Conservation (phyloP, 2,113 vertebrate genomes). For the Oreochromis spilurus region DNA sequence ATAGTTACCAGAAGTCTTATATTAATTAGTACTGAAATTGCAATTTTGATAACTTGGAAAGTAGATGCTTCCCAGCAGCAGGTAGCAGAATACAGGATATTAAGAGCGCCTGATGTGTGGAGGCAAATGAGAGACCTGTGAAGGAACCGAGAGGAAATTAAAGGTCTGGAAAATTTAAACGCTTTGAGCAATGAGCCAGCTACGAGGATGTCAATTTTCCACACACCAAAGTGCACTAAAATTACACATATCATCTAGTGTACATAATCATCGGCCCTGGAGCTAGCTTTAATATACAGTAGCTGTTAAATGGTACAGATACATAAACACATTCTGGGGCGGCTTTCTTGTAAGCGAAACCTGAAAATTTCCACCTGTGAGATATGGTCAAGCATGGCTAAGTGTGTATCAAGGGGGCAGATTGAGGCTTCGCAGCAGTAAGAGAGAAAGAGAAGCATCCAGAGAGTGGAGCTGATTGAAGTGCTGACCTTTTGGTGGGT, state of each 20-base stretch:
- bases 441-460: slow-evolving; percentile 36
- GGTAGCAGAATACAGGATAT: slow-evolving; percentile 8
- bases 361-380: slow-evolving; percentile 16
- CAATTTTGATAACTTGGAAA: background rate
- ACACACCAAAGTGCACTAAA: slow-evolving; percentile 22
- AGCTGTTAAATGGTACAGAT: background rate
- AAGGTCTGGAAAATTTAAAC: slow-evolving; percentile 30
- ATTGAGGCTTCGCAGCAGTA: background rate
- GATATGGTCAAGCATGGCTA: slow-evolving; percentile 47
- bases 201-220: slow-evolving; percentile 26
- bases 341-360: slow-evolving; percentile 2
- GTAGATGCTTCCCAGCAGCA: background rate
- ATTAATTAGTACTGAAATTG: background rate
- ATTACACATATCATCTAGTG: slow-evolving; percentile 33
- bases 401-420: slow-evolving; percentile 40
- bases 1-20: background rate
- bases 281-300: slow-evolving; percentile 9
- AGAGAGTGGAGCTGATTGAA: slow-evolving; percentile 59
- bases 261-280: slow-evolving; percentile 9
- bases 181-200: slow-evolving; percentile 12
- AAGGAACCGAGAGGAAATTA: slow-evolving; percentile 28
- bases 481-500: slow-evolving; percentile 67
- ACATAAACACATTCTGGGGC: background rate
- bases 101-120: slow-evolving; percentile 8
- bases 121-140: slow-evolving; percentile 43